Percentiles rank a stretch among this genome's conserved stretches.
Evolutionary conservation across 2,797 vertebrate species (phyloP).

Genomic region (Falco berigora): DNA sequence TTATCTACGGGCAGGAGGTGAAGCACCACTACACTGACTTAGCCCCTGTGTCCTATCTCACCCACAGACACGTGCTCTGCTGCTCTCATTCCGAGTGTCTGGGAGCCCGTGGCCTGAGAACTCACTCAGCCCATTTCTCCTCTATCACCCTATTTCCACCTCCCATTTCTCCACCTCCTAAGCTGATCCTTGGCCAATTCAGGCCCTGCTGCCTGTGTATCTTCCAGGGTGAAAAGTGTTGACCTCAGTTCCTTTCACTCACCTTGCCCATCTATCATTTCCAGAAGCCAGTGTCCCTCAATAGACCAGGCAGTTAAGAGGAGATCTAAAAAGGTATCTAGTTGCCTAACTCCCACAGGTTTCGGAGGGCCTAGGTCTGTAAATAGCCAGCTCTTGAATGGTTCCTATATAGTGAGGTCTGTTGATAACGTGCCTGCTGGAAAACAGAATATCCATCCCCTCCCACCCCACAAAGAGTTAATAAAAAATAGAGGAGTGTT

Average conservation of each 20-base stretch:
- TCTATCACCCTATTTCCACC: background rate
- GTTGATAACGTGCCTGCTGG: background rate
- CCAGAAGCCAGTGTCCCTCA: background rate
- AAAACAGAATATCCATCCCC: background rate
- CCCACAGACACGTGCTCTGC: background rate
- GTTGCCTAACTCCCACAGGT: background rate
- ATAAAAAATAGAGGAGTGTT: background rate
- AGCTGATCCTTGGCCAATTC: background rate
- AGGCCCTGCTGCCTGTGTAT: background rate
- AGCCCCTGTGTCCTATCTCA: background rate
- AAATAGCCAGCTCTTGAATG: background rate
- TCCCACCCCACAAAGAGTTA: background rate
- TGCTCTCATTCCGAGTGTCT: background rate
- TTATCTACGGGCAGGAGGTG: background rate
- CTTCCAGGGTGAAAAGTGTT: background rate
- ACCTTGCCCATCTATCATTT: background rate
- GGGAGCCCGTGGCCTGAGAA: accelerated
- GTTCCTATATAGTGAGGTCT: background rate
- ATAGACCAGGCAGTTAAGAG: background rate
- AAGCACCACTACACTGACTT: background rate
- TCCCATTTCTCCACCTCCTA: background rate
- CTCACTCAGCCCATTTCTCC: background rate
- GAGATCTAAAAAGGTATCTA: background rate
- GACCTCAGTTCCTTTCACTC: background rate
- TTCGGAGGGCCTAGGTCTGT: background rate